Evolutionary conservation across 2,113 vertebrate species (phyloP), one percentile per base, ranked within the genome.

Genomic region (Cebus imitator): DNA sequence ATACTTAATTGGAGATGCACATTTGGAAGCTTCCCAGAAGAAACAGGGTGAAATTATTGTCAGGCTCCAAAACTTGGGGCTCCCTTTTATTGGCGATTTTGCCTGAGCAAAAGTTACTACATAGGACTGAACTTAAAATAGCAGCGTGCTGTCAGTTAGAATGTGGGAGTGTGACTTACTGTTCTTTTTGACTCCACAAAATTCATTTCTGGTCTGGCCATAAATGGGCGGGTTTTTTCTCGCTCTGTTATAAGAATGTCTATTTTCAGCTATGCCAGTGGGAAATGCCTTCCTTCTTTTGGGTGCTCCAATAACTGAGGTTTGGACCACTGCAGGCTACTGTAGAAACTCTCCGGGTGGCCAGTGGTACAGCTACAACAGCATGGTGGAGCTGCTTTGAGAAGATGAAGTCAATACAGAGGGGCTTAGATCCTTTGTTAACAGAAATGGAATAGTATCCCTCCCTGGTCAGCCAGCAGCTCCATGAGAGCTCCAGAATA

Each of bases 371-470:
- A 99, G 99, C 97, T 99, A 99, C 0, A 99, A 99, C 98, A 99
- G 99, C 98, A 98, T 97, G 0, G 99, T 99, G 10, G 99, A 99
- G 57, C 84, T 98, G 5, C 98, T 99, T 95, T 98, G 93, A 1
- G 99, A 99, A 89, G 99, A 99, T 0, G 99, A 99, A 90, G 98
- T 99, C 27, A 99, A 98, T 66, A 99, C 80, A 99, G 98, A 72
- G 99, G 99, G 25, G 99, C 99, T 90, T 99, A 99, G 98, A 99
- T 99, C 94, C 99, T 99, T 32, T 99, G 99, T 98, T 99, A 99
- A 98, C 99, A 99, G 98, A 99, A 99, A 81, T 98, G 99, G 23
- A 98, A 99, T 66, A 97, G 98, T 86, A 98, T 98, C 96, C 99
- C 99, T 18, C 95, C 97, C 0, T 99, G 99, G 99, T 99, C 99